Evolutionary conservation across 1,140 invertebrate species (phyloP), one percentile per base, ranked within the genome.

Genomic region (Micrasema longulum): DNA sequence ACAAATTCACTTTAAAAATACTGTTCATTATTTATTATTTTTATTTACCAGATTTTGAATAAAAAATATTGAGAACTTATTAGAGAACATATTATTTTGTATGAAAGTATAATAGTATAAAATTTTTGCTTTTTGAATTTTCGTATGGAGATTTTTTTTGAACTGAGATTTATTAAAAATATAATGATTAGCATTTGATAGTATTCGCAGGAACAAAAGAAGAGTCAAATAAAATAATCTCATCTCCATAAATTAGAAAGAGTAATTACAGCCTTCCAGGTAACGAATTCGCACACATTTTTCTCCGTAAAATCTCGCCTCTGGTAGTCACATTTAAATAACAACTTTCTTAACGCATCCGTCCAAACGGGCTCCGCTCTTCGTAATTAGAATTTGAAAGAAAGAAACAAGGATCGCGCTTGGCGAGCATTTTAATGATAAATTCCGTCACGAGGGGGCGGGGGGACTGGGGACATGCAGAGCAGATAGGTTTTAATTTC

Each of bases 401-500:
- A 64, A 64, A 64, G 60, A 64, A 64, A 64, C 60, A 64, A 64
- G 41, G 12, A 47, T 45, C 41, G 26, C 22, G 41, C 60, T 64
- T 64, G 10, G 60, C 43, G 60, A 64, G 60, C 60, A 64, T 64
- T 64, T 64, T 64, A 64, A 64, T 64, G 60, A 64, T 64, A 64
- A 64, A 64, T 64, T 64, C 60, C 60, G 36, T 41, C 55, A 60
- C 11, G 55, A 38, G 35, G 26, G 38, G 55, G 36, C 31, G 10
- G 36, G 22, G 60, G 38, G 22, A 11, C 12, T 26, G 43, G 60
- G 41, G 38, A 23, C 23, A 47, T 45, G 55, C 31, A 72, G 66
- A 72, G 60, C 60, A 76, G 71, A 76, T 76, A 71, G 74, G 71
- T 63, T 73, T 73, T 76, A 76, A 76, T 76, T 70, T 60, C 63